Percentiles rank a stretch among this genome's conserved stretches.
Evolutionary conservation across 2,113 vertebrate species (phyloP).

Genomic region (Oncorhynchus kisutch): DNA sequence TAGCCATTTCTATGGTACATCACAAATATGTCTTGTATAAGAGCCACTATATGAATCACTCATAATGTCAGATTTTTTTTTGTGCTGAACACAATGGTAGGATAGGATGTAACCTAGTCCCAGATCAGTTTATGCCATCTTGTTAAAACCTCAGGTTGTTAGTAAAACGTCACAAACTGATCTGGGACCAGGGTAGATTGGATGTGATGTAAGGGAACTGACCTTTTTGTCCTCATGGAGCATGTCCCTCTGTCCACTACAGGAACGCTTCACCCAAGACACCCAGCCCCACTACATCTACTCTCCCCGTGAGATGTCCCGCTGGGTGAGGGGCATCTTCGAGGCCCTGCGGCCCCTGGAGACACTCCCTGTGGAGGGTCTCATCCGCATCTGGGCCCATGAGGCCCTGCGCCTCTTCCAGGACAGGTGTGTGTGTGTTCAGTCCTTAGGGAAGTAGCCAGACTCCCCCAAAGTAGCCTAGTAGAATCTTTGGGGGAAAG

Average conservation of each 20-base stretch:
- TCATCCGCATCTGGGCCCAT: constrained; percentile 98
- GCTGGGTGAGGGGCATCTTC: constrained; percentile 96
- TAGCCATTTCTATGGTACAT: no score
- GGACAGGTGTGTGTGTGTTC: constrained; percentile 86
- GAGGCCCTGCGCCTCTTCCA: constrained; percentile 98
- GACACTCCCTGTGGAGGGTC: constrained; percentile 93
- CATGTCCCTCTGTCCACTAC: constrained; percentile 6
- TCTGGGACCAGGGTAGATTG: no score
- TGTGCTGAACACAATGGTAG: background rate
- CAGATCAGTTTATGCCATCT: no score
- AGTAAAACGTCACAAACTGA: no score
- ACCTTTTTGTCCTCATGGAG: background rate
- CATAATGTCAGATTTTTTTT: no score
- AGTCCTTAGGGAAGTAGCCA: background rate
- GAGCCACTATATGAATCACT: no score
- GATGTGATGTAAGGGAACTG: background rate
- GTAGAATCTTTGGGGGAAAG: no score
- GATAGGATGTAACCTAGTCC: no score
- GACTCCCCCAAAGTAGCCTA: no score
- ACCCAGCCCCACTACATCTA: constrained; percentile 98
- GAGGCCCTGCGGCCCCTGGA: constrained; percentile 95
- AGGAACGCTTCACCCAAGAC: constrained; percentile 98
- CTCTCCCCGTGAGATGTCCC: constrained; percentile 97
- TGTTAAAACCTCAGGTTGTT: no score
- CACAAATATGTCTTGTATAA: no score